phyloP scores from a whole-genome alignment of 2,888 invertebrate species.

The Parelbella ahira region DNA sequence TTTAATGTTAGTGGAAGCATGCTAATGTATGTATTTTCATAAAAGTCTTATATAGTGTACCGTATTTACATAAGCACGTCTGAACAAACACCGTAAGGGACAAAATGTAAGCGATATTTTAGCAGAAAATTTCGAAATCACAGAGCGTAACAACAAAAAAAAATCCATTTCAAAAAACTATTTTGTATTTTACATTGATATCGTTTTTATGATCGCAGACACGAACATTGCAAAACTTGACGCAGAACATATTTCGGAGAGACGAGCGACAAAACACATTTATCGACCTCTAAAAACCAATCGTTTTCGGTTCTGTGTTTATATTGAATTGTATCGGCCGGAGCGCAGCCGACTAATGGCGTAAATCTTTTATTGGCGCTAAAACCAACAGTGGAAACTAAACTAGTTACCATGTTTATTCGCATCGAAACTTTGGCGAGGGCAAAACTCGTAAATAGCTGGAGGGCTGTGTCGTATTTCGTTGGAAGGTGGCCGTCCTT shows the following conservation, averaged over 20 bases:
- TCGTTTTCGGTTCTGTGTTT: slow-evolving; percentile 1
- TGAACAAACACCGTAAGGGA: no score
- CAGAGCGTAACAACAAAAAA: slow-evolving; percentile 1
- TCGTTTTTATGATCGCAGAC: slow-evolving; percentile 16
- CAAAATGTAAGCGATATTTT: no score
- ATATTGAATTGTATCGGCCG: slow-evolving; percentile 13
- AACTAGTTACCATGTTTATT: slow-evolving; percentile 32
- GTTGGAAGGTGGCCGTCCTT: slow-evolving; percentile 61
- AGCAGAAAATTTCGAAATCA: no score
- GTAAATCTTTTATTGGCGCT: slow-evolving; percentile 20
- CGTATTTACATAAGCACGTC: no score
- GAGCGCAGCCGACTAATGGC: slow-evolving; percentile 1
- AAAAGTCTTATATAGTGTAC: no score
- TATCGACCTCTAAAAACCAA: slow-evolving; percentile 14
- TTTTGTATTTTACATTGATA: slow-evolving; percentile 17
- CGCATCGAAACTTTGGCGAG: slow-evolving; percentile 37
- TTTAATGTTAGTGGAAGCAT: no score
- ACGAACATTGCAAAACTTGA: slow-evolving; percentile 18
- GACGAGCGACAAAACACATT: slow-evolving; percentile 12
- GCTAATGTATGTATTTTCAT: no score
- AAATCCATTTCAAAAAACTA: slow-evolving; percentile 7
- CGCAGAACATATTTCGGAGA: slow-evolving; percentile 14
- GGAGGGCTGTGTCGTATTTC: slow-evolving; percentile 54
- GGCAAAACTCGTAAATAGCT: slow-evolving; percentile 54
- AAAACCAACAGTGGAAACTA: slow-evolving; percentile 12